Conservation (phyloP, 2,888 invertebrate genomes). For the Temnothorax ravouxi region DNA sequence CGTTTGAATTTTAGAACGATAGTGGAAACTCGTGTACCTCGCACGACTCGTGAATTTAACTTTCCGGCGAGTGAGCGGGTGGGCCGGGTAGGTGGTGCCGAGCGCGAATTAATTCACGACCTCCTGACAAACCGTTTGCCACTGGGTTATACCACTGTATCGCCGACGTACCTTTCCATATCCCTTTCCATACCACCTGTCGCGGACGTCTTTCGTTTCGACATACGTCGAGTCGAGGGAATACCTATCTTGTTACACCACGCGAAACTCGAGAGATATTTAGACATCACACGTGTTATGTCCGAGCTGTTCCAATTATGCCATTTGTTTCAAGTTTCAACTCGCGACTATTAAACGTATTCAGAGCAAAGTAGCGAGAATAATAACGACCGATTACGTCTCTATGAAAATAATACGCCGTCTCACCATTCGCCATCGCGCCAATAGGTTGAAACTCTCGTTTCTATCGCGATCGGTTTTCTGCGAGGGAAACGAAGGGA, state of each 20-base stretch:
- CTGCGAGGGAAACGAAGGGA: not conserved
- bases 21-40: constrained; percentile 79
- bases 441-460: not conserved
- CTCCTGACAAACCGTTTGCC: constrained; percentile 75
- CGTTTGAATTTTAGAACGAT: constrained; percentile 80
- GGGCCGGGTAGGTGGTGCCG: constrained; percentile 44
- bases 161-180: constrained; percentile 26
- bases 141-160: constrained; percentile 30
- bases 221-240: not conserved
- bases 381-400: not conserved
- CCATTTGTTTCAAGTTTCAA: not conserved
- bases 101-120: constrained; percentile 78
- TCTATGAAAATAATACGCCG: constrained; percentile 25
- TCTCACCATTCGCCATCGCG: not conserved
- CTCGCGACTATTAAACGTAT: not conserved
- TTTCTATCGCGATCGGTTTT: constrained; percentile 9
- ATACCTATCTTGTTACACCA: not conserved
- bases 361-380: not conserved
- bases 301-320: not conserved
- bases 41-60: constrained; percentile 76
- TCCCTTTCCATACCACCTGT: constrained; percentile 10
- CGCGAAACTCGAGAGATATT: constrained; percentile 23
- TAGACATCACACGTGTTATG: not conserved
- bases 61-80: constrained; percentile 66
- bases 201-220: constrained; percentile 5